phyloP scores from a whole-genome alignment of 2,888 invertebrate genomes.

The Helleia helle region DNA sequence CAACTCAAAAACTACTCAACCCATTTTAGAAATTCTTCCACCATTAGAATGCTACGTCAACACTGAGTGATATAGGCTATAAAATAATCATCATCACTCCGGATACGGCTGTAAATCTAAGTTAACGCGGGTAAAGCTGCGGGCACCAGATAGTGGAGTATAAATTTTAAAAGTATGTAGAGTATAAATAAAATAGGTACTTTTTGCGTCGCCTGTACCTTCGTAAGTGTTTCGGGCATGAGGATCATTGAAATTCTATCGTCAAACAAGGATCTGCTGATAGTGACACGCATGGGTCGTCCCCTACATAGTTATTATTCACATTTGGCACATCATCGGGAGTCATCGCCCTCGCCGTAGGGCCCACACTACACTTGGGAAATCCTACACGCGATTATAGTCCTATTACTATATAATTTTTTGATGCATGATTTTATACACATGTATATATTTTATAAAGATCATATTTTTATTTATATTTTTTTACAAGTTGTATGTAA shows the following conservation, averaged over 20 bases:
- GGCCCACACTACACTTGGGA: conserved; percentile 26
- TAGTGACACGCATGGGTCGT: conserved; percentile 33
- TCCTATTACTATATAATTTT: background rate
- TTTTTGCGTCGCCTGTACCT: background rate
- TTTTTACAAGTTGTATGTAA: too few species aligned
- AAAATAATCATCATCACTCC: too few species aligned
- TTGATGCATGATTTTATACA: background rate
- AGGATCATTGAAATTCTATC: conserved; percentile 38
- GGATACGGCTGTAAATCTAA: too few species aligned
- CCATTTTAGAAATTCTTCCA: too few species aligned
- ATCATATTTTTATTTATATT: too few species aligned
- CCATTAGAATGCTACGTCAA: too few species aligned
- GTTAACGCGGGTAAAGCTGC: too few species aligned
- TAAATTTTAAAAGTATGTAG: too few species aligned
- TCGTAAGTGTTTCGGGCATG: background rate
- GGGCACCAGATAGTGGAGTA: too few species aligned
- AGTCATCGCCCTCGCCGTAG: conserved; percentile 40
- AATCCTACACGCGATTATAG: conserved; percentile 15
- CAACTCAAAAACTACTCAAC: too few species aligned
- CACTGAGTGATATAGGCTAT: too few species aligned
- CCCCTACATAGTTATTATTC: conserved; percentile 56
- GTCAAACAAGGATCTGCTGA: conserved; percentile 46
- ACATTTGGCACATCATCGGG: conserved; percentile 48
- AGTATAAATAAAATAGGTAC: background rate
- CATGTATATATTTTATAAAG: too few species aligned